Evolutionary conservation across 2,797 vertebrate genomes (phyloP), one percentile per base, ranked within the genome.

Genomic region (Pygocentrus nattereri): DNA sequence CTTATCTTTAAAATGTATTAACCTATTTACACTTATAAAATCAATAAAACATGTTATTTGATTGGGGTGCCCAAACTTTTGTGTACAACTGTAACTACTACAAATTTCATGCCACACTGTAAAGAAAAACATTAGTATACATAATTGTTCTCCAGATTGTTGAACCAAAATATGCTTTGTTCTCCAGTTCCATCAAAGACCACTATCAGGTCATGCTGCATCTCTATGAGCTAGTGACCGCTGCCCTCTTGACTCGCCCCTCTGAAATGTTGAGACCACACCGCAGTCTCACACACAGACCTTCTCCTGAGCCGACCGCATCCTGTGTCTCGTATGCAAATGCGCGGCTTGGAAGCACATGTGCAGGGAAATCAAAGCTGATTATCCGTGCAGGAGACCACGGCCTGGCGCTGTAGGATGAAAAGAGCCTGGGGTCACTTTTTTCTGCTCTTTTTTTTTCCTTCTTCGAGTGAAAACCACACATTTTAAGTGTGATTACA

Each of bases 331-430:
- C 73, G 64, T 64, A 75, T 83, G 72, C 56, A 75, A 83, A 71
- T 6, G 16, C 18, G 54, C 50, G 70, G 64, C 49, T 78, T 84
- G 58, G 82, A 77, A 21, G n/a, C 76, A 73, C 62, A 79, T 81
- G 56, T 38, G 27, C 78, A 68, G 54, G 62, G 34, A 79, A 79
- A 82, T 82, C 77, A 77, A 74, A 80, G 78, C 69, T 75, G 84
- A 84, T 84, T 81, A 72, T 70, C 65, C 77, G 34, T 76, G 70
- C 81, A 85, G 58, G 41, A 62, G 41, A 81, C 75, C 75, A 44
- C 68, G 38, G 67, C 67, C 27, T 61, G 56, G 8, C 7, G 44
- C 54, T 25, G 72, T 5, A 54, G 54, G 23, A 34, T 59, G 31
- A 74, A 54, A 72, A 38, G 50, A 59, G 41, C 8, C 59, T 18